phyloP scores from a whole-genome alignment of 2,888 invertebrate species.

The Xestia ashworthii region DNA sequence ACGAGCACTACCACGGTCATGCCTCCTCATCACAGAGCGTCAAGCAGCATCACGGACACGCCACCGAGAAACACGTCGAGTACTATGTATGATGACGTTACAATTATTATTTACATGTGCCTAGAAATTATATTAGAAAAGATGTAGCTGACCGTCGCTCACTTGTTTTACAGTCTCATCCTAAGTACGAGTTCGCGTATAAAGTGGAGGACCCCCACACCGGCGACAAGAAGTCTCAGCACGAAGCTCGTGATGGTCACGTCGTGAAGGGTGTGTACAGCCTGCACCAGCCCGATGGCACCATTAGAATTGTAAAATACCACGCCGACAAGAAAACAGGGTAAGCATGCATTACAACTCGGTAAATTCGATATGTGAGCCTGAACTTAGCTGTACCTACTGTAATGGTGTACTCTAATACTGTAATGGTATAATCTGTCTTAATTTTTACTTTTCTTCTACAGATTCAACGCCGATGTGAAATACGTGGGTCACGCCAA shows the following conservation, averaged over 20 bases:
- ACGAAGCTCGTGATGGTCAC: no score
- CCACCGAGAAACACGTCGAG: constrained; percentile 57
- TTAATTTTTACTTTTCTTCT: no score
- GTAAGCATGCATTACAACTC: constrained; percentile 19
- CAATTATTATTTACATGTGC: no score
- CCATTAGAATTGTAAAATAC: constrained; percentile 83
- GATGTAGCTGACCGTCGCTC: no score
- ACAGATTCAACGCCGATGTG: no score
- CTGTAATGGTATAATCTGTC: not conserved
- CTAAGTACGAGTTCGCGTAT: no score
- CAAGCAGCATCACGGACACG: constrained; percentile 68
- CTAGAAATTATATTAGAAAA: no score
- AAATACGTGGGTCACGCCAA: no score
- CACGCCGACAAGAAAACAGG: constrained; percentile 75
- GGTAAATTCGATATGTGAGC: not conserved
- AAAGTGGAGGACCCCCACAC: no score
- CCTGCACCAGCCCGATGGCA: constrained; percentile 84
- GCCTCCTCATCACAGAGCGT: constrained; percentile 77
- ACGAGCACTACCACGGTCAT: constrained; percentile 66
- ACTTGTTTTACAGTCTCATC: no score
- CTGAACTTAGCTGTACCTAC: not conserved
- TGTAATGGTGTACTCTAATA: not conserved
- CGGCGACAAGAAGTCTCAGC: no score
- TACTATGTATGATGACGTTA: constrained; percentile 51
- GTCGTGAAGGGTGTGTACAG: constrained; percentile 82